Evolutionary conservation across 2,797 vertebrate genomes (phyloP), one percentile per base, ranked within the genome.

Genomic region (Hylomyscus alleni): DNA sequence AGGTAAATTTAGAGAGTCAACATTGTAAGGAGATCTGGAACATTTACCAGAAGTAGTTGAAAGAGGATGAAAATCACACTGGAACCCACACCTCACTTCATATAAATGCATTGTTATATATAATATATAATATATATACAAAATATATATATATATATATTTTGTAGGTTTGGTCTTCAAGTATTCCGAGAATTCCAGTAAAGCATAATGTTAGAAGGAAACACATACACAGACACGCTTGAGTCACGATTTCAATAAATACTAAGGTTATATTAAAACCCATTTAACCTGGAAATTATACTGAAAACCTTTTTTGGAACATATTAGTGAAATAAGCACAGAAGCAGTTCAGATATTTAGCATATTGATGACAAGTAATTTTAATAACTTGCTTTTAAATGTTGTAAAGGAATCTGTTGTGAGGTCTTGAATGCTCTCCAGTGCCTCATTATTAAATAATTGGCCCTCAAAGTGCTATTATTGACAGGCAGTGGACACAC

Each of bases 271-370:
- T 60, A 77, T 40, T 54, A 77, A 76, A 95, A 60, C 1, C 17
- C 89, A 31, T 52, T 97, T 76, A 58, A 84, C 50, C 67, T 26
- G 4, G 84, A 90, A 47, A 89, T 40, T 19, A 69, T 34, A 77
- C 60, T 52, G 50, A 40, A 76, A 58, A 22, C 5, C 26, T 58
- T 80, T 86, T 37, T 20, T 10, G 83, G 19, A 87, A 92, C 60
- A 9, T 26, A 93, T 69, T 19, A 88, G 20, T 4, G 87, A 76
- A 13, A 84, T 2, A 58, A 24, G 77, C 40, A 95, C 73, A 15
- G n/a, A 60, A 75, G 6, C 56, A 69, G 9, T 13, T 50, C 34
- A 72, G 60, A 62, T 95, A 65, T 52, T 72, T 40, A 10, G 22
- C 31, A 52, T 56, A 62, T 89, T 77, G n/a, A 75, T 78, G 12